Conservation (phyloP, 2,113 vertebrate species). For the Onychostruthus taczanowskii region DNA sequence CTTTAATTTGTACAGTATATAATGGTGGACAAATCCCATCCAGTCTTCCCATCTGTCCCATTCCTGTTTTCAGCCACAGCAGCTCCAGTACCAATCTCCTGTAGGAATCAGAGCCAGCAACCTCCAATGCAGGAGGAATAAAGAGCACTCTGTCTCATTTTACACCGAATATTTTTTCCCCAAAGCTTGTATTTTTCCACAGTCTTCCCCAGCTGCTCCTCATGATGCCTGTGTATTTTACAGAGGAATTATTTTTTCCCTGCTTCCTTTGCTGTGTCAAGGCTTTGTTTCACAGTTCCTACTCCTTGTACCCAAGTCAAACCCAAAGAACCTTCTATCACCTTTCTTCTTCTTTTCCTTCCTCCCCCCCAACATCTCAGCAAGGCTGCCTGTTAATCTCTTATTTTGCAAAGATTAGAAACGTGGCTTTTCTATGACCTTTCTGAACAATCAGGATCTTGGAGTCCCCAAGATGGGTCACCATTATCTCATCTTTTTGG, state of each 20-base stretch:
- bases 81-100: background rate
- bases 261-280: background rate
- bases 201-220: background rate
- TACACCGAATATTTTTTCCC: background rate
- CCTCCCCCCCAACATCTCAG: background rate
- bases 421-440: slow-evolving; percentile 49
- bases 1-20: background rate
- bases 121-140: background rate
- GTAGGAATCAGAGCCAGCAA: background rate
- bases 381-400: slow-evolving; percentile 46
- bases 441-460: slow-evolving; percentile 53
- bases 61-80: background rate
- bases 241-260: background rate
- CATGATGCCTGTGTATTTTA: background rate
- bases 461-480: slow-evolving; percentile 13
- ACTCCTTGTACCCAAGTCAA: background rate
- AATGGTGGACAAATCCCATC: background rate
- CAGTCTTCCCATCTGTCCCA: background rate
- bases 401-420: slow-evolving; percentile 42
- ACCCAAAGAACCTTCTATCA: background rate
- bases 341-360: background rate
- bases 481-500: slow-evolving; percentile 49
- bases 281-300: background rate
- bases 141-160: background rate
- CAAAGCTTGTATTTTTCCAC: background rate